phyloP scores from a whole-genome alignment of 2,113 vertebrate genomes.

The Daubentonia madagascariensis region DNA sequence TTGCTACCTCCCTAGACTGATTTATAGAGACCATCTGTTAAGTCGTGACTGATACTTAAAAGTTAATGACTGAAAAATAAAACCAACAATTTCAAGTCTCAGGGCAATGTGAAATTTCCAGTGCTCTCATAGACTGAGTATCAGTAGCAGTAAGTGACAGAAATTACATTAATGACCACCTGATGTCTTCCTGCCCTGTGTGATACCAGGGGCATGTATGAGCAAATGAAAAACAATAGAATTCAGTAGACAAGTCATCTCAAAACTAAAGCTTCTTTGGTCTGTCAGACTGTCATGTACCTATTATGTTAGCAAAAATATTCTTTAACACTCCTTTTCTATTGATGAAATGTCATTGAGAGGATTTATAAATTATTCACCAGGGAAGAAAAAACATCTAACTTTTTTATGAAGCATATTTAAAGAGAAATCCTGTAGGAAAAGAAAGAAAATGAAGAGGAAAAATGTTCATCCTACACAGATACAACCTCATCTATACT shows the following conservation, averaged over 20 bases:
- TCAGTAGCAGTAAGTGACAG: not conserved
- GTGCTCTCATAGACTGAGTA: not conserved
- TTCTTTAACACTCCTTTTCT: slow-evolving; percentile 42
- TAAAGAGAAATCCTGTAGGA: not conserved
- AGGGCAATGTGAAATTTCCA: not conserved
- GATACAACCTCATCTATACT: not conserved
- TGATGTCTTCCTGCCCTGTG: not conserved
- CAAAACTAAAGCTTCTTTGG: not conserved
- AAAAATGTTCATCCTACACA: not conserved
- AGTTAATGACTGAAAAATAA: not conserved
- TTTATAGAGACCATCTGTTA: not conserved
- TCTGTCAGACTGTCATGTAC: not conserved
- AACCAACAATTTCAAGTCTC: not conserved
- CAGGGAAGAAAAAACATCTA: slow-evolving; percentile 7
- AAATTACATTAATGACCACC: not conserved
- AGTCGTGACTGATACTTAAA: slow-evolving; percentile 27
- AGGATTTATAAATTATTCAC: slow-evolving; percentile 47
- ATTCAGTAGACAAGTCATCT: not conserved
- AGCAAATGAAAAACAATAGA: not conserved
- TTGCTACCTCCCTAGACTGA: not conserved
- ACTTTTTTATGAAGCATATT: slow-evolving; percentile 15
- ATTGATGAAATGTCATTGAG: not conserved
- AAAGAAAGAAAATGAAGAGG: not conserved
- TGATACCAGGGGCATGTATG: not conserved
- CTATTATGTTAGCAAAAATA: not conserved